Conservation (phyloP, 1,140 invertebrate species). For the Phenacoccus solenopsis region DNA sequence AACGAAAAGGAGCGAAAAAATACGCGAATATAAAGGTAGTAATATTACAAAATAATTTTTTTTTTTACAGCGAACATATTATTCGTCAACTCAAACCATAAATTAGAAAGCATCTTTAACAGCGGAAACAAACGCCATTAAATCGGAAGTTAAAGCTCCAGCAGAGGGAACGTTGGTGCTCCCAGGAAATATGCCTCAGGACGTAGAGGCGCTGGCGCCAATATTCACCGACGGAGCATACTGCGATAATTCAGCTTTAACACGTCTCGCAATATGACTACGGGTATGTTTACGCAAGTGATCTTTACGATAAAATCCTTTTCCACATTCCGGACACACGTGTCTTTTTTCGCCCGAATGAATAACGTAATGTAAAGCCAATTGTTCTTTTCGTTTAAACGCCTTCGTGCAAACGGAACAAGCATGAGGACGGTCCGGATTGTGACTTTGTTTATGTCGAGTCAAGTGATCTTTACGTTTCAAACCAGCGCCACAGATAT, state of each 20-base stretch:
- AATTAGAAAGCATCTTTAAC: constrained; percentile 11
- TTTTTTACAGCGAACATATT: too few relatives aligned
- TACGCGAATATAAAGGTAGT: too few relatives aligned
- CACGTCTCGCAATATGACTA: constrained; percentile 40
- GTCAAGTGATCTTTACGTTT: constrained; percentile 40
- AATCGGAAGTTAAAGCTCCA: not conserved
- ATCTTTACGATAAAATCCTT: constrained; percentile 40
- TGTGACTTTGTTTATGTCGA: constrained; percentile 40
- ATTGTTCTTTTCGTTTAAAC: constrained; percentile 42
- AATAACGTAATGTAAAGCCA: constrained; percentile 41
- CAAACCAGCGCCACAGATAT: constrained; percentile 40
- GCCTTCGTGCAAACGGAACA: constrained; percentile 41
- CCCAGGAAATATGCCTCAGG: constrained; percentile 10
- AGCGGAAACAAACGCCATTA: constrained; percentile 8
- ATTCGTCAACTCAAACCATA: too few relatives aligned
- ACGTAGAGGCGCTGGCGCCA: not conserved
- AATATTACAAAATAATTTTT: too few relatives aligned
- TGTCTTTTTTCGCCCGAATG: constrained; percentile 33
- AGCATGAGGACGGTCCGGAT: constrained; percentile 40
- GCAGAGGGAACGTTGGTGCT: not conserved
- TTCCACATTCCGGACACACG: constrained; percentile 44
- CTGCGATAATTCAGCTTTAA: constrained; percentile 38
- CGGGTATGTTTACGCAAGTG: constrained; percentile 44
- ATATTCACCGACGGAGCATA: not conserved
- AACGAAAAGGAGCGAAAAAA: too few relatives aligned